Percentiles rank a stretch among this genome's conserved stretches.
phyloP scores from a whole-genome alignment of 2,797 vertebrate species.

The Aythya fuligula region DNA sequence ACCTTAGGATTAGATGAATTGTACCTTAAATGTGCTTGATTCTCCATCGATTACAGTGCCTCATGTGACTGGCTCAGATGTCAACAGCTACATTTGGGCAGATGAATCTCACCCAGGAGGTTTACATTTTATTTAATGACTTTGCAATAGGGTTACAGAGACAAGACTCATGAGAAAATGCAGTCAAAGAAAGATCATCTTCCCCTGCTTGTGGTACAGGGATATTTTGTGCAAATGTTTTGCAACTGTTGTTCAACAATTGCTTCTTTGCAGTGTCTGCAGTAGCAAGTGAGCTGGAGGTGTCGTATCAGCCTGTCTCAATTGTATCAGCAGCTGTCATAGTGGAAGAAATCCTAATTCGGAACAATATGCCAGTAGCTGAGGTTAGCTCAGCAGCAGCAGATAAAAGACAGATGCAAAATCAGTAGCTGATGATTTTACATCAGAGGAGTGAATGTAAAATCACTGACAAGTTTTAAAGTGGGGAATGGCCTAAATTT shows the following conservation, averaged over 20 bases:
- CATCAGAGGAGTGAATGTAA: conserved; percentile 45
- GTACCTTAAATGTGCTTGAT: neutral
- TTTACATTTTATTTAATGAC: conserved; percentile 37
- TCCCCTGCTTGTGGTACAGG: neutral
- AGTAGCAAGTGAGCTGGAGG: neutral
- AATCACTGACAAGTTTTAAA: conserved; percentile 69
- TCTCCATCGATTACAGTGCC: conserved; percentile 22
- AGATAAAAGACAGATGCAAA: conserved; percentile 57
- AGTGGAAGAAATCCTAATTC: neutral
- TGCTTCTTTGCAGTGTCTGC: neutral
- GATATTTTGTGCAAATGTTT: neutral
- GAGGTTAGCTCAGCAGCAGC: conserved; percentile 34
- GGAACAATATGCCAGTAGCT: neutral
- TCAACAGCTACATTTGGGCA: conserved; percentile 34
- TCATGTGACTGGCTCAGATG: conserved; percentile 5
- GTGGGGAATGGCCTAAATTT: conserved; percentile 33
- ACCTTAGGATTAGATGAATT: conserved; percentile 26
- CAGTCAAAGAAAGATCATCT: neutral
- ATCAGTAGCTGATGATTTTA: conserved; percentile 67
- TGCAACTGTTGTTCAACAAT: neutral
- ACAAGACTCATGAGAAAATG: neutral
- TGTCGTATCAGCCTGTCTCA: neutral
- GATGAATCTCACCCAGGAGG: conserved; percentile 53
- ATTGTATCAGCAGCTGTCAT: neutral
- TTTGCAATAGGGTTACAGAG: neutral